Evolutionary conservation across 2,888 invertebrate genomes (phyloP).

Genomic region (Aquatica leii): DNA sequence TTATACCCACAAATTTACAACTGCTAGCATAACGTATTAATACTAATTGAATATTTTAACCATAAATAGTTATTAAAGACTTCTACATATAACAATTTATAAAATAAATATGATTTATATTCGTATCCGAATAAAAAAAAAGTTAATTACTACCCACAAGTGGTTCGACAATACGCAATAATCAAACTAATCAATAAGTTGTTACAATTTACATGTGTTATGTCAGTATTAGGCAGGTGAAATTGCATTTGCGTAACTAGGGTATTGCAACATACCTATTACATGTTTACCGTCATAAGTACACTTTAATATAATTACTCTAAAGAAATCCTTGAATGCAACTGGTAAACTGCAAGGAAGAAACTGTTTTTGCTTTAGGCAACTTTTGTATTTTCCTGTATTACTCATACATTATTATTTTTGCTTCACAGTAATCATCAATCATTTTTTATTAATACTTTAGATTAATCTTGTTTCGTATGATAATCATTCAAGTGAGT

Average conservation of each 20-base stretch:
- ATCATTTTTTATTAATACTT: neutral
- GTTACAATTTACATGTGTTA: conserved; percentile 20
- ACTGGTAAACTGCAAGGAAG: neutral
- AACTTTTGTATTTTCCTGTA: conserved; percentile 3
- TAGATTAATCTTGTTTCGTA: neutral
- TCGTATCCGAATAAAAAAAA: conserved; percentile 1
- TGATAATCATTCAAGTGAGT: neutral
- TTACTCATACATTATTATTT: conserved; percentile 6
- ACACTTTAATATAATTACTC: no score
- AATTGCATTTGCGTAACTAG: conserved; percentile 21
- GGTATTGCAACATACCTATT: conserved; percentile 21
- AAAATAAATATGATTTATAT: neutral
- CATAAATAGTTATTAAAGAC: conserved; percentile 8
- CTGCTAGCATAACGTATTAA: neutral
- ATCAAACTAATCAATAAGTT: conserved; percentile 1
- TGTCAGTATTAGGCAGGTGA: conserved; percentile 25
- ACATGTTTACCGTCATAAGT: neutral
- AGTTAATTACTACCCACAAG: no score
- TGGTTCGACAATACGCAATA: no score
- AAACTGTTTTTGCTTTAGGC: neutral
- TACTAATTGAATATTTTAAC: conserved; percentile 11
- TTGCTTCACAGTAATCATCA: neutral
- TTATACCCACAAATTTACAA: neutral
- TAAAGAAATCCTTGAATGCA: neutral
- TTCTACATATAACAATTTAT: neutral